phyloP scores from a whole-genome alignment of 1,140 invertebrate genomes.

The Himalopsyche phryganea region DNA sequence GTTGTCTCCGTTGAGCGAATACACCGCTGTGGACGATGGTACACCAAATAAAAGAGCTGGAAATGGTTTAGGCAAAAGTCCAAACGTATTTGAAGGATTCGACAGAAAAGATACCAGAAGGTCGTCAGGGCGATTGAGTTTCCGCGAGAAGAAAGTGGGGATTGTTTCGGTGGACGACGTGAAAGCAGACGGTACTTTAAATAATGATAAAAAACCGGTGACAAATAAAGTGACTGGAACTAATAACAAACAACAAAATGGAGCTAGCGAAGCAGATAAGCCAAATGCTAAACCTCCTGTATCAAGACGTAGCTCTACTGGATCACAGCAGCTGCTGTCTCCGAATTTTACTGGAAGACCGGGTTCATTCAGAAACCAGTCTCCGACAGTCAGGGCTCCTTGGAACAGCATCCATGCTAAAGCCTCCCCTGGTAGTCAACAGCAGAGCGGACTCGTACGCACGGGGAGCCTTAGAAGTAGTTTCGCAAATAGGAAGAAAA shows the following conservation, averaged over 20 bases:
- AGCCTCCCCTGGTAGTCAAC: slow-evolving; percentile 37
- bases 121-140: slow-evolving; percentile 49
- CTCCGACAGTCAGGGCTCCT: slow-evolving; percentile 41
- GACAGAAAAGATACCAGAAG: slow-evolving; percentile 42
- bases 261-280: slow-evolving; percentile 6
- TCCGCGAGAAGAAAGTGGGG: slow-evolving; percentile 45
- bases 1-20: slow-evolving; percentile 1
- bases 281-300: slow-evolving; percentile 35
- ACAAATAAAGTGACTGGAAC: slow-evolving; percentile 9
- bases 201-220: slow-evolving; percentile 38
- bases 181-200: slow-evolving; percentile 40
- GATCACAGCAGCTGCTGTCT: slow-evolving; percentile 35
- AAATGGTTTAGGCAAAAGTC: slow-evolving; percentile 9
- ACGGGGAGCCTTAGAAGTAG: slow-evolving; percentile 46
- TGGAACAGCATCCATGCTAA: slow-evolving; percentile 53
- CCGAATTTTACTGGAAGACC: slow-evolving; percentile 21
- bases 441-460: slow-evolving; percentile 42
- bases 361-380: slow-evolving; percentile 24
- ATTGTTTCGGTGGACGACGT: slow-evolving; percentile 48
- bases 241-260: slow-evolving; percentile 11
- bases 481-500: slow-evolving; percentile 42
- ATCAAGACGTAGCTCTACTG: slow-evolving; percentile 39
- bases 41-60: not conserved
- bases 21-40: not conserved
- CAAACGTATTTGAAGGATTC: slow-evolving; percentile 44